Evolutionary conservation across 2,797 vertebrate genomes (phyloP).

Genomic region (Chaenodraco wilsoni): DNA sequence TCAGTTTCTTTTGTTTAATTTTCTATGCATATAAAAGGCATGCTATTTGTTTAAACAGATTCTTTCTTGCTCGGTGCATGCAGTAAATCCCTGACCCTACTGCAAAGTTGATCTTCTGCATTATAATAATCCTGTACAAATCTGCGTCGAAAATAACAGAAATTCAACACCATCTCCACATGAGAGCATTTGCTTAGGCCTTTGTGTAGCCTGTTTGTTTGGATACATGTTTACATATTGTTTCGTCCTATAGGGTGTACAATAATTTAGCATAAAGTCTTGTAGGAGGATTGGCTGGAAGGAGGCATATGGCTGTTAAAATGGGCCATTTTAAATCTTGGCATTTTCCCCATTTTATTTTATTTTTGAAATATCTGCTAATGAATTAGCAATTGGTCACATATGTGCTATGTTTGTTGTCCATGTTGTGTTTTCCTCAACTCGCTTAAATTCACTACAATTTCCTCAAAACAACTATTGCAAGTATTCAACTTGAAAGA

Average conservation of each 20-base stretch:
- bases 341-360: constrained; percentile 19
- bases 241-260: constrained; percentile 44
- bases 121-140: constrained; percentile 78
- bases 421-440: background rate
- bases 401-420: constrained; percentile 10
- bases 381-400: constrained; percentile 1
- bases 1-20: constrained; percentile 34
- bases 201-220: constrained; percentile 54
- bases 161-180: constrained; percentile 57
- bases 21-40: constrained; percentile 24
- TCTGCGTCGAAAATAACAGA: constrained; percentile 75
- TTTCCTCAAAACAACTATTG: constrained; percentile 1
- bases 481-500: constrained; percentile 26
- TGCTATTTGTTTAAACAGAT: constrained; percentile 47
- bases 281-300: constrained; percentile 14
- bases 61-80: constrained; percentile 44
- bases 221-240: constrained; percentile 50
- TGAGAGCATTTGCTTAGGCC: constrained; percentile 52
- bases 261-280: constrained; percentile 48
- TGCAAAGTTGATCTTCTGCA: constrained; percentile 75
- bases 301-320: constrained; percentile 47
- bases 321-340: constrained; percentile 39
- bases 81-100: constrained; percentile 71
- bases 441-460: background rate
- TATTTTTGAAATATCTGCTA: background rate